phyloP scores from a whole-genome alignment of 2,797 vertebrate genomes.

The Labroides dimidiatus region DNA sequence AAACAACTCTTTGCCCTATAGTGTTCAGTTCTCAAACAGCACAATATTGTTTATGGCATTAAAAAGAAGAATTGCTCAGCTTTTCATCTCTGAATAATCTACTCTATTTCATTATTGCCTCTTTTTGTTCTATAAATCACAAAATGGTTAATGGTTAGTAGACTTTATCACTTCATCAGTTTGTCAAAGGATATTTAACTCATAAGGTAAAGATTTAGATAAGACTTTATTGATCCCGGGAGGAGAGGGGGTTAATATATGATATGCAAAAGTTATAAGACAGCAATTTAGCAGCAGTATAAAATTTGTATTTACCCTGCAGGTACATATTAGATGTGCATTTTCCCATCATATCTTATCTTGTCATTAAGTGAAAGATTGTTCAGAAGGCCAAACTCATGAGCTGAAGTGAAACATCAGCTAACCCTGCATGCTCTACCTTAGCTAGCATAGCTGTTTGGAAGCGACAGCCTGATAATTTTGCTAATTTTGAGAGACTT shows the following conservation, averaged over 20 bases:
- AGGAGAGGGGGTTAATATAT: no score
- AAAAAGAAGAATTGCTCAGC: no score
- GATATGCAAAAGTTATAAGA: neutral
- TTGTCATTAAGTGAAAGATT: no score
- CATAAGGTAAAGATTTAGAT: neutral
- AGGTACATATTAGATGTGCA: no score
- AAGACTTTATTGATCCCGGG: no score
- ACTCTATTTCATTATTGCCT: neutral
- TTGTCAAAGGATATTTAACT: neutral
- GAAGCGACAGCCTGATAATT: no score
- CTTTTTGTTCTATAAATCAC: no score
- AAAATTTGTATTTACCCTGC: no score
- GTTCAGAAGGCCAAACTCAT: neutral
- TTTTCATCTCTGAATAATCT: slow-evolving; percentile 20
- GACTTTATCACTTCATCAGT: slow-evolving; percentile 2
- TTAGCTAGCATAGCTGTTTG: neutral
- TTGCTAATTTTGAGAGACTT: no score
- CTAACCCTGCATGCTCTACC: no score
- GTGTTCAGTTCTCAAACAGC: slow-evolving; percentile 8
- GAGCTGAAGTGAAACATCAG: neutral
- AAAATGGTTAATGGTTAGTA: neutral
- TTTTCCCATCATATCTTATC: no score
- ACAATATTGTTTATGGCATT: neutral
- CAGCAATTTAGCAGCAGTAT: neutral
- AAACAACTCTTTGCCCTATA: slow-evolving; percentile 6